These are phyloP conservation scores for Xenops minutus DNA, from an alignment of 2,797 vertebrate genomes.

Conservation along the genomic window DNA sequence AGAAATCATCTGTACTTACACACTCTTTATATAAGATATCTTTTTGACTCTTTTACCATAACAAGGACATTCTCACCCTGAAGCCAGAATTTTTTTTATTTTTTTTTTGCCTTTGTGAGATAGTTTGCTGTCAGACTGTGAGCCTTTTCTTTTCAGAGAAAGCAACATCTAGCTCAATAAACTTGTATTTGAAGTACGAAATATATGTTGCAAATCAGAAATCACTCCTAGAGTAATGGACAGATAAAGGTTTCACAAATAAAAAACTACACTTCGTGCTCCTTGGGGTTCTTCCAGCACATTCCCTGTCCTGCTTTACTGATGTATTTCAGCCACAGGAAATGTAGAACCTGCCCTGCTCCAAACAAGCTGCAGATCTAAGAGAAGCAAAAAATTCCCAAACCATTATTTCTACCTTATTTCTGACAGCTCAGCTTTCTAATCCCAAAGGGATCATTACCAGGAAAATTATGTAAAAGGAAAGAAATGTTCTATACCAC, in stretches of 20 bases:
- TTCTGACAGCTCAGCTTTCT: background rate
- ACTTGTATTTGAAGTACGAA: background rate
- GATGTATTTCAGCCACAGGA: background rate
- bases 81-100: background rate
- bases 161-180: background rate
- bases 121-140: background rate
- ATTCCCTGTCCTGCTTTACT: background rate
- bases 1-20: background rate
- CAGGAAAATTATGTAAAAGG: background rate
- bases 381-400: background rate
- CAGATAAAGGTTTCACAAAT: background rate
- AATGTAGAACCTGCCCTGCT: background rate
- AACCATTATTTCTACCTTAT: background rate
- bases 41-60: background rate
- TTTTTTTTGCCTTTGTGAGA: background rate
- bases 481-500: background rate
- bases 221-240: background rate
- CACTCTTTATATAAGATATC: background rate
- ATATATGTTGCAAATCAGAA: background rate
- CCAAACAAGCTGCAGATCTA: background rate
- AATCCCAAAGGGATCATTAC: background rate
- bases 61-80: background rate
- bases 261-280: background rate
- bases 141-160: background rate
- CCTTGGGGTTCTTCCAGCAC: background rate